Conservation (phyloP, 1,140 invertebrate species). For the Mamestra configurata region DNA sequence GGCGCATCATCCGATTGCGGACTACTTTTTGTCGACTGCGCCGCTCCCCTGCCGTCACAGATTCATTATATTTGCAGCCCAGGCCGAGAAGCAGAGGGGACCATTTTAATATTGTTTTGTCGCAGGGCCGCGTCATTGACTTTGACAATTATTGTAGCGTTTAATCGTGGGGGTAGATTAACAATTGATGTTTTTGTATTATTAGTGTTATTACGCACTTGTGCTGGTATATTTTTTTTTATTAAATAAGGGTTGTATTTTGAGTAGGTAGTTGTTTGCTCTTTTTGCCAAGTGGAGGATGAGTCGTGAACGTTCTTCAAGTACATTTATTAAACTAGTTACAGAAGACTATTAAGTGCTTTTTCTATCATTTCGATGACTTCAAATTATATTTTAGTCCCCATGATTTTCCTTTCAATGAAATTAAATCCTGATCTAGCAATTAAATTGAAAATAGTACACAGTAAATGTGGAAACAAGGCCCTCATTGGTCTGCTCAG, state of each 20-base stretch:
- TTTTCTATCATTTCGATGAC: no score
- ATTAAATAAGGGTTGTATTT: not conserved
- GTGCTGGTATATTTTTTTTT: constrained; percentile 21
- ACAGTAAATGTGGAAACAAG: no score
- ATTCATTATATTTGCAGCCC: constrained; percentile 51
- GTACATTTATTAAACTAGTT: no score
- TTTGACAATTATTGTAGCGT: constrained; percentile 12
- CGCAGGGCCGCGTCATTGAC: not conserved
- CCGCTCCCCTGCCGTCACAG: constrained; percentile 3
- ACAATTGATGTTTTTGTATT: constrained; percentile 27
- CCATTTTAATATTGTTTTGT: constrained; percentile 32
- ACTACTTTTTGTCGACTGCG: constrained; percentile 28
- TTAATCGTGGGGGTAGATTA: constrained; percentile 2
- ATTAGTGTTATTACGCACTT: not conserved
- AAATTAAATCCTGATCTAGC: no score
- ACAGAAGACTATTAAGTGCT: no score
- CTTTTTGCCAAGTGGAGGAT: not conserved
- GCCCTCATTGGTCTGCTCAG: no score
- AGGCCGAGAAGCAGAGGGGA: not conserved
- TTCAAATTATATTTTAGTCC: no score
- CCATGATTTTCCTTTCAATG: no score
- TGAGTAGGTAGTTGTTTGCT: not conserved
- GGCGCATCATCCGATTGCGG: constrained; percentile 80
- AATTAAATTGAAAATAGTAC: no score
- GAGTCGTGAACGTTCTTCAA: not conserved